A percentile compares a stretch with the other conserved stretches of the same genome.
Evolutionary conservation across 2,797 vertebrate genomes (phyloP).

Genomic region (Etheostoma nigrum): DNA sequence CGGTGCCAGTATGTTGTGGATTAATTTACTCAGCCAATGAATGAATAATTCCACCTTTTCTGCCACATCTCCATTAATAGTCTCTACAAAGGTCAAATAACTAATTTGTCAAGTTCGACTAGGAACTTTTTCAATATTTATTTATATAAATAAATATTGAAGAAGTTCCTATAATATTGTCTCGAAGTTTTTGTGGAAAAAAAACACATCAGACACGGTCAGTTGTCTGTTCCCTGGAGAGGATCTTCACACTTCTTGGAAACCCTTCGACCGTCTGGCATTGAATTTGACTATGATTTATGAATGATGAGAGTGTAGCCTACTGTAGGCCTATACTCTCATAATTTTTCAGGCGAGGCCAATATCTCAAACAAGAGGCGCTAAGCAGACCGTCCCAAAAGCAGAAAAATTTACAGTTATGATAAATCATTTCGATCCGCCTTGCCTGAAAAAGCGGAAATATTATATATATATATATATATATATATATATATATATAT

Average conservation of each 20-base stretch:
- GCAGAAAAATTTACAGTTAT: too few species aligned
- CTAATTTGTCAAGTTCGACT: background rate
- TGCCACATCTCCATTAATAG: background rate
- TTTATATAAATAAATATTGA: background rate
- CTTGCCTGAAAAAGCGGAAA: too few species aligned
- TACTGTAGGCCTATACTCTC: background rate
- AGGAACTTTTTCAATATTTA: background rate
- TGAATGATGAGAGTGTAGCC: background rate
- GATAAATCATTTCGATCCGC: too few species aligned
- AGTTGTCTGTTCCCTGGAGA: background rate
- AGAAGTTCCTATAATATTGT: too few species aligned
- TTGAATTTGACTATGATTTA: background rate
- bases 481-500: too few species aligned
- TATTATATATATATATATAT: too few species aligned
- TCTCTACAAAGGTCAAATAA: too few species aligned
- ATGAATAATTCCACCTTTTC: background rate
- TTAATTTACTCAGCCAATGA: background rate
- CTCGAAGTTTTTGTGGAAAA: background rate
- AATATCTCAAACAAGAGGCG: too few species aligned
- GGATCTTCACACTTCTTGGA: background rate
- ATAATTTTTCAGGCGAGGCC: background rate
- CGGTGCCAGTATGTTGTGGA: background rate
- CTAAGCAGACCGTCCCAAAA: too few species aligned
- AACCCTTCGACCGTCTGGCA: background rate
- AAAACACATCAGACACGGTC: background rate